Percentiles rank a stretch among this genome's conserved stretches.
phyloP scores from a whole-genome alignment of 2,888 invertebrate genomes.

The Macaria liturata region DNA sequence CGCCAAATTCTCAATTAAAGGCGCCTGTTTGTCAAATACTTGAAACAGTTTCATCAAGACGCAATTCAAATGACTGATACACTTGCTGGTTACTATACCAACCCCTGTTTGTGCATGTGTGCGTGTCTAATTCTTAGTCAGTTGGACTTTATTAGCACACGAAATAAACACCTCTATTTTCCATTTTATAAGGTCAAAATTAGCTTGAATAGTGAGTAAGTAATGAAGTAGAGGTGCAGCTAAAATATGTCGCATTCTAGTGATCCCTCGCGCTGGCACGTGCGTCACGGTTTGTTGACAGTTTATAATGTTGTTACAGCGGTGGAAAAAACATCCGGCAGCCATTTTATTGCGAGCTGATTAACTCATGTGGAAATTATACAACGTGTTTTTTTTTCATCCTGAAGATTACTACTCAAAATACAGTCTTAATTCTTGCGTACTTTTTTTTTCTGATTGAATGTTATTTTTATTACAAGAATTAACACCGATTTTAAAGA shows the following conservation, averaged over 20 bases:
- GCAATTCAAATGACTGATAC: conserved; percentile 56
- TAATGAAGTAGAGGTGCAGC: conserved; percentile 35
- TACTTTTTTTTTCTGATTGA: too few species aligned
- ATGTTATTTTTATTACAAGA: too few species aligned
- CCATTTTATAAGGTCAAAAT: conserved; percentile 18
- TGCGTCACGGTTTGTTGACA: conserved; percentile 51
- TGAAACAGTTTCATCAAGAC: conserved; percentile 44
- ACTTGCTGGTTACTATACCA: conserved; percentile 51
- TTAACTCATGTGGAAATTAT: conserved; percentile 23
- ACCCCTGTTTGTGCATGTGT: conserved; percentile 64
- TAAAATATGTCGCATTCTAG: conserved; percentile 34
- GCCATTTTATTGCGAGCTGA: conserved; percentile 36
- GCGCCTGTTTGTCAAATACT: conserved; percentile 41
- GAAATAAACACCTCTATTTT: conserved; percentile 1
- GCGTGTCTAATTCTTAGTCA: conserved; percentile 59
- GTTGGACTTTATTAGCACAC: conserved; percentile 24
- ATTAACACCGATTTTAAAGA: too few species aligned
- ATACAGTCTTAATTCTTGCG: too few species aligned
- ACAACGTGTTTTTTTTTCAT: too few species aligned
- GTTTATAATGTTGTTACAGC: conserved; percentile 54
- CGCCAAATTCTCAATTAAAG: neutral
- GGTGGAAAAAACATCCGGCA: conserved; percentile 57
- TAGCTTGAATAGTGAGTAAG: conserved; percentile 2
- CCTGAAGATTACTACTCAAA: too few species aligned
- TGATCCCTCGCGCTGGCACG: conserved; percentile 51